Evolutionary conservation across 2,113 vertebrate species (phyloP).

Genomic region (Butorides virescens): DNA sequence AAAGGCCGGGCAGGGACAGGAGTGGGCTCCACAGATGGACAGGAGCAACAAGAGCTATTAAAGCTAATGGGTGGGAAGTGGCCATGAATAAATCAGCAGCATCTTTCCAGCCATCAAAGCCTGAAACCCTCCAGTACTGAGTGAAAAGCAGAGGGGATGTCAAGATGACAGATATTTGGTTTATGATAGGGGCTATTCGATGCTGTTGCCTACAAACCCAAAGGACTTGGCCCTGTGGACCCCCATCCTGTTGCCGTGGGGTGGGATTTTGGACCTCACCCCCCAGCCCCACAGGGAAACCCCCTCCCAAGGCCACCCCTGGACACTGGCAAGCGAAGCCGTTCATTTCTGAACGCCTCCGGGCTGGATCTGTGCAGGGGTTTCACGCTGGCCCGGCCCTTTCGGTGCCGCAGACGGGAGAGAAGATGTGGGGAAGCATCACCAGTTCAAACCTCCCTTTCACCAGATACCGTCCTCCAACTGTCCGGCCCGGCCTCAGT

Average conservation of each 20-base stretch:
- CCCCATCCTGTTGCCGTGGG: fast-evolving
- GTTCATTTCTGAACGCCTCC: neutral
- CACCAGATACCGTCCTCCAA: neutral
- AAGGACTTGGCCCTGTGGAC: neutral
- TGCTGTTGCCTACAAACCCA: neutral
- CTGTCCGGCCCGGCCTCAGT: neutral
- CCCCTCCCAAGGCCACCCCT: neutral
- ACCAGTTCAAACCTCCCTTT: neutral
- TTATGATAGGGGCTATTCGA: fast-evolving
- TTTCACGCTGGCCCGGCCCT: neutral
- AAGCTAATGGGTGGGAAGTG: constrained; percentile 39
- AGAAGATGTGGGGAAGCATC: neutral
- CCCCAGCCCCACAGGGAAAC: neutral
- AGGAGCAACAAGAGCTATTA: neutral
- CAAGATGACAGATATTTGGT: fast-evolving
- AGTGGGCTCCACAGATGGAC: fast-evolving
- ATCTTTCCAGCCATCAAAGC: neutral
- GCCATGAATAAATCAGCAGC: constrained; percentile 59
- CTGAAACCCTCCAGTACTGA: neutral
- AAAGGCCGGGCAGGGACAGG: neutral
- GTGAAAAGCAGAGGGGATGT: neutral
- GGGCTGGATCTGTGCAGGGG: neutral
- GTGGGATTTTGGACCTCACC: neutral
- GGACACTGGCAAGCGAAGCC: fast-evolving
- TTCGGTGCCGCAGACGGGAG: fast-evolving